phyloP scores from a whole-genome alignment of 2,113 vertebrate species.

The Ctenodactylus gundi region DNA sequence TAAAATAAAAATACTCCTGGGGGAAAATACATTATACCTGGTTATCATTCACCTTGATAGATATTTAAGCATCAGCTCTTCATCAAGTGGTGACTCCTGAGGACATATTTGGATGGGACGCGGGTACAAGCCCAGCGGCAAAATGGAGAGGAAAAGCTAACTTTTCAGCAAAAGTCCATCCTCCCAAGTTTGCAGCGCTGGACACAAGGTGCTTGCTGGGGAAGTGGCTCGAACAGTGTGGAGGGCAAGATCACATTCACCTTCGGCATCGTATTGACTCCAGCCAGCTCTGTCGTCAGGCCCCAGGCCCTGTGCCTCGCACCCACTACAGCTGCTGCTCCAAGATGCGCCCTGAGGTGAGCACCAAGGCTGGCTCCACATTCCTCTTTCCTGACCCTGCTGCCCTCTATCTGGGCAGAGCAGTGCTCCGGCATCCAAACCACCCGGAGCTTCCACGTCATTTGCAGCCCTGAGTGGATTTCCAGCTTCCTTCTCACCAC shows the following conservation, averaged over 20 bases:
- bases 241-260: background rate
- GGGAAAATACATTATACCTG: background rate
- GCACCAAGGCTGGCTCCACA: background rate
- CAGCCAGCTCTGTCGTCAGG: background rate
- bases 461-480: background rate
- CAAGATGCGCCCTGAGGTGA: background rate
- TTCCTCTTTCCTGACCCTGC: background rate
- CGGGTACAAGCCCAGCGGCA: background rate
- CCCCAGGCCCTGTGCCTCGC: background rate
- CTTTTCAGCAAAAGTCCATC: background rate
- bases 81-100: background rate
- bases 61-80: background rate
- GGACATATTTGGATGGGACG: background rate
- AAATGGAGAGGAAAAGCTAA: background rate
- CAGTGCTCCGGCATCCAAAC: background rate
- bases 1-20: background rate
- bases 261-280: background rate
- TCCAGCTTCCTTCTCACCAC: background rate
- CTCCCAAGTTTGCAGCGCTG: background rate
- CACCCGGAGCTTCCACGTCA: background rate
- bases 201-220: background rate
- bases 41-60: background rate
- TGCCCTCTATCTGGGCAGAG: background rate
- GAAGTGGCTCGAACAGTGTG: background rate
- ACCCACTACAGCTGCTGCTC: background rate